Conservation (phyloP, 2,888 invertebrate species). For the Drosophila prolongata region DNA sequence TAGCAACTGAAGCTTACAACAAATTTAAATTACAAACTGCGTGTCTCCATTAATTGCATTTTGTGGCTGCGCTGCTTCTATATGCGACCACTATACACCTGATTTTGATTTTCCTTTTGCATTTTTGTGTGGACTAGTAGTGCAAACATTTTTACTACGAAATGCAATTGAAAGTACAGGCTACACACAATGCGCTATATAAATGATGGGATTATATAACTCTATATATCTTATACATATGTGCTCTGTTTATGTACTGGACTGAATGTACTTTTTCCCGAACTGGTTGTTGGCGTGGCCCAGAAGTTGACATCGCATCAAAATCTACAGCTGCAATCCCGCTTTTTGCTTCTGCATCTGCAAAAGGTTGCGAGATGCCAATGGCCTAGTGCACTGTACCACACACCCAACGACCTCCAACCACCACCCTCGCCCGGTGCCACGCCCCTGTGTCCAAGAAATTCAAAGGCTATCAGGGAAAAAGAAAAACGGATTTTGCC, state of each 20-base stretch:
- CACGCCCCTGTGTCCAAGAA: slow-evolving; percentile 28
- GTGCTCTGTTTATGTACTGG: slow-evolving; percentile 10
- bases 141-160: slow-evolving; percentile 58
- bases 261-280: slow-evolving; percentile 11
- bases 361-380: slow-evolving; percentile 73
- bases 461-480: neutral
- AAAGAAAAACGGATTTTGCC: slow-evolving; percentile 44
- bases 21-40: slow-evolving; percentile 40
- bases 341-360: slow-evolving; percentile 31
- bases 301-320: slow-evolving; percentile 34
- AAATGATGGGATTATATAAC: slow-evolving; percentile 20
- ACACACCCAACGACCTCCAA: neutral
- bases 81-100: slow-evolving; percentile 13
- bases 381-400: slow-evolving; percentile 75
- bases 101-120: slow-evolving; percentile 10
- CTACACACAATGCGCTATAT: slow-evolving; percentile 45
- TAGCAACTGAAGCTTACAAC: slow-evolving; percentile 22
- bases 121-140: slow-evolving; percentile 11
- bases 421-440: slow-evolving; percentile 14
- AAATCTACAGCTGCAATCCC: slow-evolving; percentile 61
- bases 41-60: slow-evolving; percentile 58
- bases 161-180: slow-evolving; percentile 58
- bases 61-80: slow-evolving; percentile 35
- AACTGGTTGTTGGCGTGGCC: slow-evolving; percentile 47
- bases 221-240: slow-evolving; percentile 1